Conservation (phyloP, 2,888 invertebrate genomes). For the Drepanosiphum platanoidis region DNA sequence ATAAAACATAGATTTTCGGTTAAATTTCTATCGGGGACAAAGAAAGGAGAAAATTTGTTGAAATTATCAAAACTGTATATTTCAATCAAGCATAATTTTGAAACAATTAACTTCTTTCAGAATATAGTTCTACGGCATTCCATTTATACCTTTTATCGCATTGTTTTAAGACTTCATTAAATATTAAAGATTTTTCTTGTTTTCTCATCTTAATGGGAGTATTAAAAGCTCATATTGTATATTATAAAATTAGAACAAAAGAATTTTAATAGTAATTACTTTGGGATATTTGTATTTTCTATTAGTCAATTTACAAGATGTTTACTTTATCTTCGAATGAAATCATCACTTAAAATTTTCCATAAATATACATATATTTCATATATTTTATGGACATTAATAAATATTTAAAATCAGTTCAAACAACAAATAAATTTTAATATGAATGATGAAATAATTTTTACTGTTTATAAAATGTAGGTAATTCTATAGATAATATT, state of each 20-base stretch:
- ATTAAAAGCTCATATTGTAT: neutral
- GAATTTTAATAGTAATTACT: neutral
- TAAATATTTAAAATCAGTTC: too few species aligned
- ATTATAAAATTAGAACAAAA: neutral
- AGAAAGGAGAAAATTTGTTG: neutral
- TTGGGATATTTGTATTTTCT: neutral
- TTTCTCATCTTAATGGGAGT: neutral
- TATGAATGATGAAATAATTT: too few species aligned
- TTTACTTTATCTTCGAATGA: too few species aligned
- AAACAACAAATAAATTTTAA: too few species aligned
- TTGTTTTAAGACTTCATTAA: conserved; percentile 20
- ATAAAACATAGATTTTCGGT: neutral
- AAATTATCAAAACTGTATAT: neutral
- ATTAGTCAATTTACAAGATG: neutral
- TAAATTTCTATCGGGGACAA: neutral
- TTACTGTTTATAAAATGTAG: too few species aligned
- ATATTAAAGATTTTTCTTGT: neutral
- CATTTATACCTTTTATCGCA: neutral
- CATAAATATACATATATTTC: too few species aligned
- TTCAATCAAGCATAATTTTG: neutral
- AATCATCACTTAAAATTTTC: too few species aligned
- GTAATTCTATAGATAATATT: too few species aligned
- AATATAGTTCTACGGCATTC: neutral
- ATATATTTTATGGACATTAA: too few species aligned
- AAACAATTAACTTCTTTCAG: neutral